Conservation (phyloP, 2,888 invertebrate genomes). For the Amphipyra berbera region DNA sequence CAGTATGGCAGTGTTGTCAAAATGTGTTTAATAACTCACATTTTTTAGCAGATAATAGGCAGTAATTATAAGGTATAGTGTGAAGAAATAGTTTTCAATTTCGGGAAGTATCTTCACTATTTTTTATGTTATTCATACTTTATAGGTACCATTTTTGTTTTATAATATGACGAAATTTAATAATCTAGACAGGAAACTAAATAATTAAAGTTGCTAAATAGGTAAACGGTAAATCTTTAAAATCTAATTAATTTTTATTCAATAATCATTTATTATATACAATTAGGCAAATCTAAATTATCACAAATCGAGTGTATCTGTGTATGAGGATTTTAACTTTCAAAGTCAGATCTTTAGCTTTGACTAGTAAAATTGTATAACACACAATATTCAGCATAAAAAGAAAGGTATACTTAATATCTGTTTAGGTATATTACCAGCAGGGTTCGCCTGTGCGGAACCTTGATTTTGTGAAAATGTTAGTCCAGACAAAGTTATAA, state of each 20-base stretch:
- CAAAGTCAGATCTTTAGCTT: constrained; percentile 30
- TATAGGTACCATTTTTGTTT: constrained; percentile 2
- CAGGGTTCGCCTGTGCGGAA: not conserved
- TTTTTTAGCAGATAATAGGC: constrained; percentile 14
- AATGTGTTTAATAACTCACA: constrained; percentile 40
- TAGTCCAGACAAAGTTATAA: not conserved
- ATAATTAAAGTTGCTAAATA: constrained; percentile 33
- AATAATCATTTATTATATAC: constrained; percentile 57
- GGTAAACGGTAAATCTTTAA: constrained; percentile 35
- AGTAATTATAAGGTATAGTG: not conserved
- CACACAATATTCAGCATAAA: constrained; percentile 23
- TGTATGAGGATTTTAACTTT: constrained; percentile 31
- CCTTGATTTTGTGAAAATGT: not conserved
- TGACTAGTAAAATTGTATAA: constrained; percentile 54
- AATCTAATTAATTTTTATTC: constrained; percentile 46
- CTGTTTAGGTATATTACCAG: constrained; percentile 7
- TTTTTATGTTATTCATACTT: not conserved
- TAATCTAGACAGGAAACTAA: constrained; percentile 18
- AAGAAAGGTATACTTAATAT: not conserved
- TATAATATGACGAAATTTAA: not conserved
- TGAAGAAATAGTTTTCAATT: constrained; percentile 1
- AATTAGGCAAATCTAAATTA: constrained; percentile 59
- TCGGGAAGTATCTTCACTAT: constrained; percentile 1
- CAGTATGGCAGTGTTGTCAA: constrained; percentile 82
- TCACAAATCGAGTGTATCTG: constrained; percentile 56